Base-by-base conservation (phyloP, 35 echinoderm and acorn worm genomes). In the Holothuria glaberrima region DNA sequence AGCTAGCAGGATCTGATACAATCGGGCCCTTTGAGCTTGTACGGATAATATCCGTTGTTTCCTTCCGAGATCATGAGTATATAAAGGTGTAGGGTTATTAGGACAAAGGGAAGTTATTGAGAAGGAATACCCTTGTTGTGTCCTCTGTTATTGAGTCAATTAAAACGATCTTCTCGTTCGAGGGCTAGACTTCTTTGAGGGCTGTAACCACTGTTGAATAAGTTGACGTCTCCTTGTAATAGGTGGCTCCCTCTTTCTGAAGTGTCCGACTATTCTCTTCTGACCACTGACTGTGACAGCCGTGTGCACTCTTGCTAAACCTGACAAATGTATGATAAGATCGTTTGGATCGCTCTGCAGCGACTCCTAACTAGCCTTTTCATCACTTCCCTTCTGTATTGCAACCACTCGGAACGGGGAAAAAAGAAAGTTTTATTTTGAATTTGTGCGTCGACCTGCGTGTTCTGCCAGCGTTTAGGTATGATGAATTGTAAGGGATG, bases 71-170 rank as follows among this genome's bases (percentile, higher is more conserved):
- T 78, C 38, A 78, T 45, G 74, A 12, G 80, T 54, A 32, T 84
- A 84, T 84, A 84, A 84, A 84, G 80, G 80, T 84, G 80, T 84
- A 84, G 80, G 80, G 80, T 84, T 84, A 84, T 84, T 63, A 63
- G 80, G 80, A 84, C 80, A 84, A 84, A 59, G 80, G 80, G 80
- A 84, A 84, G 80, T 84, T 84, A 63, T 84, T 84, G 74, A 78
- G 74, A 78, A 48, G 38, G 5, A 52, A 78, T 50, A 52, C 21
- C 50, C 74, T 45, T 78, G 35, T 48, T 78, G 50, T 48, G 36
- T 78, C 74, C 41, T 78, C 74, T 78, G 74, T 78, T 78, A 78
- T 78, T 78, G 74, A 78, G 74, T 78, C 74, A 78, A 78, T 78
- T 78, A 78, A 78, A 78, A 78, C 19, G 74, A 78, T 48, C 50